Evolutionary conservation across 2,888 invertebrate species (phyloP).

Genomic region (Lasioglossum pauxillum): DNA sequence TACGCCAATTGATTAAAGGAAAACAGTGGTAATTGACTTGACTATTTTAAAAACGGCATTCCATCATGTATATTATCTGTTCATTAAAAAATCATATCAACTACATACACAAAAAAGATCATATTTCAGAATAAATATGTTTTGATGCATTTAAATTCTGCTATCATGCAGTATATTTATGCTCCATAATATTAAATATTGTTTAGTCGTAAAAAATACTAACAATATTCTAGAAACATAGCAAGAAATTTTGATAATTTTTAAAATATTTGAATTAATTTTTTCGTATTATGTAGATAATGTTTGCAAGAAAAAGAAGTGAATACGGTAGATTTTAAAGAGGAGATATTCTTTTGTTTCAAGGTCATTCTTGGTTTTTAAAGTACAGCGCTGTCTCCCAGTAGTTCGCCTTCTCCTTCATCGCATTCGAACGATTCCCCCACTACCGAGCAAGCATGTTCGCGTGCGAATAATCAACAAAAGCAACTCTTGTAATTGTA

Average conservation of each 20-base stretch:
- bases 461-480: background rate
- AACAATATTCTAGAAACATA: background rate
- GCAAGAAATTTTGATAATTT: background rate
- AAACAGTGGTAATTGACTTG: background rate
- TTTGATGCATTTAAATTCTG: background rate
- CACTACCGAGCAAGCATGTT: background rate
- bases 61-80: background rate
- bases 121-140: background rate
- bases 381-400: slow-evolving; percentile 1
- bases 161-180: slow-evolving; percentile 2
- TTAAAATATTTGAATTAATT: background rate
- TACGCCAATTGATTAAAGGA: background rate
- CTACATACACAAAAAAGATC: background rate
- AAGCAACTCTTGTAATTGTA: background rate
- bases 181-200: background rate
- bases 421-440: background rate
- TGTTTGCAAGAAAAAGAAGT: background rate
- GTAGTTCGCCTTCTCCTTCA: background rate
- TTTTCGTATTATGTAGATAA: background rate
- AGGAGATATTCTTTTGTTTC: background rate
- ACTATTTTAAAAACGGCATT: background rate
- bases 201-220: background rate
- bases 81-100: background rate
- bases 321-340: background rate
- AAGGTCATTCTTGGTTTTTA: background rate